Base-by-base conservation (phyloP, 2,113 vertebrate species). In the Seriola aureovittata region DNA sequence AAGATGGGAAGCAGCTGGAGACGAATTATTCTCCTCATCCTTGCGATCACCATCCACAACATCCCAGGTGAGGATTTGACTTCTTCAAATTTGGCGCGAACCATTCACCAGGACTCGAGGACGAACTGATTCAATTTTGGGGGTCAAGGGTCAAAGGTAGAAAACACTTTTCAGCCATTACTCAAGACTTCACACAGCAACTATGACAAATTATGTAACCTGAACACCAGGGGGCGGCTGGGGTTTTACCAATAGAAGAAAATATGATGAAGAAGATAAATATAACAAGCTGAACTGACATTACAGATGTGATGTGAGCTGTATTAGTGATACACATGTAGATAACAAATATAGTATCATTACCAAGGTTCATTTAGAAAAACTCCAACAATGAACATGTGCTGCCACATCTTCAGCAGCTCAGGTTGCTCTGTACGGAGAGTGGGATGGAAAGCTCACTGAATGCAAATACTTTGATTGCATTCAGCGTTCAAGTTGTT, bases 1-100 rank as follows among this genome's bases (percentile, higher is more conserved):
- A 87, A 65, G 36, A 16, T 87, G 0, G 85, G 81, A 58, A 94
- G 92, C 94, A 97, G 97, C 91, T 99, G 98, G 98, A 93, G 96
- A n/a, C 88, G 97, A 9, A 96, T 99, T 1, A 3, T 94, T 10
- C 96, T 99, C 71, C 95, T 99, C 69, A 99, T 99, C 88, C 90
- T 99, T 1, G 98, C 98, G 1, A 97, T 99, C 83, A 99, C 98
- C 88, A 97, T 99, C 84, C 98, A 99, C 94, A 99, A 99, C 88
- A 93, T 99, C 66, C 98, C 98, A 85, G 98, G 98, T 99, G 67
- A 94, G 95, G n/a, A n/a, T n/a, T n/a, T n/a, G n/a, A 25, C 25
- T 25, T 25, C 25, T 25, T 25, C 25, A 25, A 25, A 25, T 25
- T 25, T 25, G 25, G 25, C 25, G 25, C 25, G 25, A 25, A 25